Conservation (phyloP, 2,888 invertebrate species). For the Tachina fera region DNA sequence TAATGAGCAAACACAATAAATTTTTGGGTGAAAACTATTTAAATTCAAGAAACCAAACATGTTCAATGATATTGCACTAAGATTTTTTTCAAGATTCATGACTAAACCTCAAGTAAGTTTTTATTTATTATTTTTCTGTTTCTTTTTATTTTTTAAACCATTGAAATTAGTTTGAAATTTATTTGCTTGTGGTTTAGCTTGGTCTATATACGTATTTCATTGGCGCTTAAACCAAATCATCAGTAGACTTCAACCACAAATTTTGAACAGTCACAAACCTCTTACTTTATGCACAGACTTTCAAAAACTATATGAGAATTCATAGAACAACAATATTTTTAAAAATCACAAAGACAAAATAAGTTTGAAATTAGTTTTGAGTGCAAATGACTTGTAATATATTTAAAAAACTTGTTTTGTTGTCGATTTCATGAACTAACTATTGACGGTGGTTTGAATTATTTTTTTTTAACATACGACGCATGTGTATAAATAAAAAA, state of each 20-base stretch:
- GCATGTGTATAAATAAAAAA: background rate
- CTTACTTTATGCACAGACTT: no score
- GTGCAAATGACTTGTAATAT: background rate
- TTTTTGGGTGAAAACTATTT: background rate
- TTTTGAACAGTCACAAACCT: no score
- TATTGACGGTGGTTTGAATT: background rate
- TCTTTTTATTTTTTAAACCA: constrained; percentile 18
- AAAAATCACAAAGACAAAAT: no score
- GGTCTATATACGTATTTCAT: no score
- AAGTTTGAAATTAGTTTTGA: constrained; percentile 1
- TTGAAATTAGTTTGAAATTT: background rate
- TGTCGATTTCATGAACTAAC: constrained; percentile 56
- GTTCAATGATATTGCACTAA: background rate
- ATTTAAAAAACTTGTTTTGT: constrained; percentile 38
- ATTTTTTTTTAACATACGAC: background rate
- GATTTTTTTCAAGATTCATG: constrained; percentile 1
- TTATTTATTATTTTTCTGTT: constrained; percentile 8
- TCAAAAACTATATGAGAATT: no score
- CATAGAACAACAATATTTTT: no score
- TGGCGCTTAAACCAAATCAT: no score
- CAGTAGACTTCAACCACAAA: no score
- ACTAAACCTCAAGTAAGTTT: constrained; percentile 20
- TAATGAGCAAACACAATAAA: background rate
- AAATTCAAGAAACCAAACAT: background rate
- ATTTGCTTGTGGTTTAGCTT: no score